Evolutionary conservation across 1,140 invertebrate species (phyloP).

Genomic region (Meteorus sp.): DNA sequence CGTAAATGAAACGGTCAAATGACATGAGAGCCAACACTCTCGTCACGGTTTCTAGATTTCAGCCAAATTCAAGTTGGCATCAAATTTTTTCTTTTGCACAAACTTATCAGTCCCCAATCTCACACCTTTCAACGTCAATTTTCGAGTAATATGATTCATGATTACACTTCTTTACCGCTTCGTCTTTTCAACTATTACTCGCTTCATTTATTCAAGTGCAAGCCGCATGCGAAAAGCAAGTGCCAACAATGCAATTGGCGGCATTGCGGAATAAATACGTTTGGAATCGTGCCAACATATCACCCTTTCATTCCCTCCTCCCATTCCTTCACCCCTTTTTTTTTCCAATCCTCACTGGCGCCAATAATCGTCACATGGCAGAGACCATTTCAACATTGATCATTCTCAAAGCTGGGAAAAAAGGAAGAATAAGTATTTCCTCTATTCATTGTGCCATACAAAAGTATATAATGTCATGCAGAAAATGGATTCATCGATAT

Average conservation of each 20-base stretch:
- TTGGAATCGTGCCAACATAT: slow-evolving; percentile 21
- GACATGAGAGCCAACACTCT: too few relatives aligned
- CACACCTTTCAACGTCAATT: background rate
- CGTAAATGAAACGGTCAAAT: too few relatives aligned
- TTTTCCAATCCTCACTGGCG: slow-evolving; percentile 1
- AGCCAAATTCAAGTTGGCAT: too few relatives aligned
- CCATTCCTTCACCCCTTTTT: background rate
- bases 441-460: too few relatives aligned
- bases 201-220: background rate
- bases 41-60: too few relatives aligned
- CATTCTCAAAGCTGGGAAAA: background rate
- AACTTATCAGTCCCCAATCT: too few relatives aligned
- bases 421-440: background rate
- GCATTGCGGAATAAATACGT: slow-evolving; percentile 17
- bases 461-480: too few relatives aligned
- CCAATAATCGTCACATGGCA: slow-evolving; percentile 4
- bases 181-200: background rate
- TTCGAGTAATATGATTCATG: background rate
- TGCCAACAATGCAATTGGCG: slow-evolving; percentile 1
- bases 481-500: too few relatives aligned
- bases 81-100: too few relatives aligned
- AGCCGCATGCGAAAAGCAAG: background rate
- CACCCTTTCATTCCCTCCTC: slow-evolving; percentile 13
- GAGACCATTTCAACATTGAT: background rate
- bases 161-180: background rate